Evolutionary conservation across 2,113 vertebrate species (phyloP), one percentile per base, ranked within the genome.

Genomic region (Tricholaema leucomelas): DNA sequence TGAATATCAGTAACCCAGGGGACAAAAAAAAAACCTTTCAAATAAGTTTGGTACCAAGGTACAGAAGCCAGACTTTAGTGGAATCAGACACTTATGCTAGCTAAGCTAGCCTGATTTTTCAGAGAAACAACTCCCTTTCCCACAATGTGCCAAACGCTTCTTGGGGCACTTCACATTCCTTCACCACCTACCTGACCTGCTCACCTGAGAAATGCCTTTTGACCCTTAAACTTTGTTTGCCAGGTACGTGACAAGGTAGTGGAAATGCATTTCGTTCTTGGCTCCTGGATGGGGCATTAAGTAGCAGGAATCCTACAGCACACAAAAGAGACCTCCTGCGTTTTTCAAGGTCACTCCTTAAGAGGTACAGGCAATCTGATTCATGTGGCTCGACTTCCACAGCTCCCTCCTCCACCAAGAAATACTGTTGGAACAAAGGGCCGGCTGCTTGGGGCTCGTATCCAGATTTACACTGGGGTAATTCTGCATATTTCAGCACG

Each of bases 401-500:
- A 85, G 74, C 35, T 79, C 71, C 60, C 52, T 91, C 46, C 71
- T 91, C 77, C 81, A 79, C 63, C 66, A 73, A 84, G 88, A 94
- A 76, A 80, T 35, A 66, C 64, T 60, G 40, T 38, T 33, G 31
- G 69, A 94, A 92, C 85, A 95, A 92, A 74, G 75, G 67, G 63
- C 65, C 78, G 35, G 25, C 71, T 87, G 67, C 75, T 54, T 60
- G 48, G 56, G 89, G 85, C 85, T 74, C 27, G 1, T 0, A 0
- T 91, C 89, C 72, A 92, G 78, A 73, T 87, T n/a, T 73, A 92
- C 78, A 81, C 46, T 85, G 63, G 84, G 92, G 78, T 93, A 93
- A 87, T 87, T 92, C 92, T 79, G 76, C 72, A 85, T 79, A 96
- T 95, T 96, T 95, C 92, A 95, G 92, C 93, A 94, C 42, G 91